A percentile compares a stretch with the other conserved stretches of the same genome.
Evolutionary conservation across 2,888 invertebrate genomes (phyloP).

Genomic region (Athrips mouffetella): DNA sequence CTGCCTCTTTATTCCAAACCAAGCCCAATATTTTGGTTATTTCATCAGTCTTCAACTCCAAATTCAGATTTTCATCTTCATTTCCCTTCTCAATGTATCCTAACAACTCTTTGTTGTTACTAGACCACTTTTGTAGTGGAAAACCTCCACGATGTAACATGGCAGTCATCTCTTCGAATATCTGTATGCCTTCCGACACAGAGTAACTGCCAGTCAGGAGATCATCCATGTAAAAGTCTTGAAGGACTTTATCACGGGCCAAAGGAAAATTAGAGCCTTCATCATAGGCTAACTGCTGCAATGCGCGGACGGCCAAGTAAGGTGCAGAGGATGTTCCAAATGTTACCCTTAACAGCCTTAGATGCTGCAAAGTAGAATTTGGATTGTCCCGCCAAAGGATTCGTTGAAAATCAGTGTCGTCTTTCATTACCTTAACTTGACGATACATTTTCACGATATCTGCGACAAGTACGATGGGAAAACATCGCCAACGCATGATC

Average conservation of each 20-base stretch:
- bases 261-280: conserved; percentile 23
- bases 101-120: conserved; percentile 25
- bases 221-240: conserved; percentile 29
- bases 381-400: conserved; percentile 19
- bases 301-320: conserved; percentile 8
- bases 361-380: conserved; percentile 24
- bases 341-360: conserved; percentile 9
- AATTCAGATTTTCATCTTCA: background rate
- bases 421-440: conserved; percentile 22
- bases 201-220: conserved; percentile 28
- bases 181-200: conserved; percentile 22
- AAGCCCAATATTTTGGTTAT: conserved; percentile 31
- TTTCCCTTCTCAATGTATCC: background rate
- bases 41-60: conserved; percentile 25
- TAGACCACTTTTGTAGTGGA: conserved; percentile 33
- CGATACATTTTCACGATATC: conserved; percentile 35
- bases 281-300: conserved; percentile 12
- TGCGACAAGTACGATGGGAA: conserved; percentile 21
- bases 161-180: conserved; percentile 28
- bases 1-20: conserved; percentile 31
- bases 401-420: conserved; percentile 23
- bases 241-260: conserved; percentile 23
- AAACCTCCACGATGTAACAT: conserved; percentile 35
- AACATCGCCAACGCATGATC: conserved; percentile 21
- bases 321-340: conserved; percentile 16